These are phyloP conservation scores for Zaprionus obscuricornis DNA, from an alignment of 2,888 invertebrate species.

Conservation along the genomic window DNA sequence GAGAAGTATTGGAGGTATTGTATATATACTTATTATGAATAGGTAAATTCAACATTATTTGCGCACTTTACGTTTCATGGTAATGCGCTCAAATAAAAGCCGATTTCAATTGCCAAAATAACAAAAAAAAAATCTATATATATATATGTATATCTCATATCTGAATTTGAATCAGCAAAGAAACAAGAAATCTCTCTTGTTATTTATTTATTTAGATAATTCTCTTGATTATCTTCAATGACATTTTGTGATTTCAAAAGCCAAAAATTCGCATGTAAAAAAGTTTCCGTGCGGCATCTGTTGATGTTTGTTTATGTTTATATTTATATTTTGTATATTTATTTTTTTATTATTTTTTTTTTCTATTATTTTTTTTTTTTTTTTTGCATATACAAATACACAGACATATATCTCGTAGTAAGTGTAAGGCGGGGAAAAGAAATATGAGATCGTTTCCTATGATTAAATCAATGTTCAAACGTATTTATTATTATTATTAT, in stretches of 20 bases:
- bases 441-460: slow-evolving; percentile 18
- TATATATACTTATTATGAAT: slow-evolving; percentile 21
- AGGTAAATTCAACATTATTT: slow-evolving; percentile 33
- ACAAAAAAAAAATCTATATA: slow-evolving; percentile 1
- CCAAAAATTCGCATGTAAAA: slow-evolving; percentile 48
- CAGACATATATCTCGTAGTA: too few relatives aligned
- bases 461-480: too few relatives aligned
- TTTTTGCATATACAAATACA: too few relatives aligned
- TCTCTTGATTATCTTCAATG: slow-evolving; percentile 57
- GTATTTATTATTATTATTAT: too few relatives aligned
- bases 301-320: slow-evolving; percentile 31
- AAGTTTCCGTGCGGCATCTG: slow-evolving; percentile 52
- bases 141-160: slow-evolving; percentile 7
- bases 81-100: slow-evolving; percentile 42
- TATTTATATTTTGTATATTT: slow-evolving; percentile 22
- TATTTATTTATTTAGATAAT: slow-evolving; percentile 64
- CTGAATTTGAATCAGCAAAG: slow-evolving; percentile 4
- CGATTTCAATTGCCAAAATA: slow-evolving; percentile 11
- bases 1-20: too few relatives aligned
- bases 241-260: slow-evolving; percentile 37
- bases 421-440: too few relatives aligned
- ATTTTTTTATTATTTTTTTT: background rate
- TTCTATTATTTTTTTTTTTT: too few relatives aligned
- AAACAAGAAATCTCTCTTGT: slow-evolving; percentile 22
- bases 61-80: slow-evolving; percentile 45